These are phyloP conservation scores for Cottus gobio DNA, from an alignment of 2,113 vertebrate genomes.

Conservation along the genomic window DNA sequence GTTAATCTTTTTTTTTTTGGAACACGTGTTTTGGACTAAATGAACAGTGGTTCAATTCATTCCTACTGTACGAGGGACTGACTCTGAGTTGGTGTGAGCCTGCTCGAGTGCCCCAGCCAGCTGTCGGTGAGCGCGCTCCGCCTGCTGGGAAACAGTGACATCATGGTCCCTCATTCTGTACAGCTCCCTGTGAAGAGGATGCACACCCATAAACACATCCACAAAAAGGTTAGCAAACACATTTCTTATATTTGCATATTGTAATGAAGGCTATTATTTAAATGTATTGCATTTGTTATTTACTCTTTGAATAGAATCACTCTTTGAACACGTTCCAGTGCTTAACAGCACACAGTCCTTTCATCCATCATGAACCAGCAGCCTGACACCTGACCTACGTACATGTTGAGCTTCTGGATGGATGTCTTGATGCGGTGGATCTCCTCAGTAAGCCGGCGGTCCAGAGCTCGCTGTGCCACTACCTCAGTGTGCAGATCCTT, in stretches of 20 bases:
- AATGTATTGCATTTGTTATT: background rate
- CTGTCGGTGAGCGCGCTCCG: conserved; percentile 79
- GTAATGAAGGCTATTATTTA: background rate
- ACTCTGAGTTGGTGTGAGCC: conserved; percentile 84
- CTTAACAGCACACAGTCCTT: background rate
- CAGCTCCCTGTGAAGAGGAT: conserved; percentile 81
- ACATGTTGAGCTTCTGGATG: conserved; percentile 85
- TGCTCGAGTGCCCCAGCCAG: conserved; percentile 81
- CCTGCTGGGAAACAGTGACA: conserved; percentile 81
- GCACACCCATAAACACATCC: background rate
- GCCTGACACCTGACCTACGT: conserved; percentile 67
- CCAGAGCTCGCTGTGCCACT: conserved; percentile 84
- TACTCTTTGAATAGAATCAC: background rate
- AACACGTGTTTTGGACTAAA: background rate
- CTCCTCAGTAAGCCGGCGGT: conserved; percentile 87
- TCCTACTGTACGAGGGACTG: conserved; percentile 63
- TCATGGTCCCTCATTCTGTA: conserved; percentile 82
- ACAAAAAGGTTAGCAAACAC: background rate
- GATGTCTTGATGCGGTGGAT: conserved; percentile 85
- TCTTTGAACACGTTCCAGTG: background rate
- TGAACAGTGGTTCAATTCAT: background rate
- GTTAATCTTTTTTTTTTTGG: background rate
- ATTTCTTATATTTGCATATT: background rate
- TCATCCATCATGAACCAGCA: background rate
- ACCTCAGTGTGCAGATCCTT: conserved; percentile 86